Base-by-base conservation (phyloP, 2,113 vertebrate species). In the Noturus placidus region DNA sequence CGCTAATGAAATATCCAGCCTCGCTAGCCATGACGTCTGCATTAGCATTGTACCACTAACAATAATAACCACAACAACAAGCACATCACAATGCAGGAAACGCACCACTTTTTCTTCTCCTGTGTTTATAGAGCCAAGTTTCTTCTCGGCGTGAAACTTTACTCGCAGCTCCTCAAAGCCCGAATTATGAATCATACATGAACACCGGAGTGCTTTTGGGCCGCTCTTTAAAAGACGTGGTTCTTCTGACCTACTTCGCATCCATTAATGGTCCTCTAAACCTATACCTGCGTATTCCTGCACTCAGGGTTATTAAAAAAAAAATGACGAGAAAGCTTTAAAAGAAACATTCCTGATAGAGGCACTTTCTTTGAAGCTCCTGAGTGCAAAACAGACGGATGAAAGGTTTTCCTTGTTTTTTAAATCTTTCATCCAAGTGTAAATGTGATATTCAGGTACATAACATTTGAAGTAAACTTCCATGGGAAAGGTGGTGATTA, bases 121-220 rank as follows among this genome's bases (percentile, higher is more conserved):
- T n/a, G 25, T n/a, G 13, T 38, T 61, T 61, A 80, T 54, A 20
- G 14, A 83, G 65, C 67, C 19, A 22, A 76, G 50, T 83, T 86
- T 56, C 19, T 4, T 35, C 50, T 69, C 61, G 42, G 81, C 30
- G 27, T 4, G 1, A 70, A 85, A 22, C 52, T 65, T 87, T 56
- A 22, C 76, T 56, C 63, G 38, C 54, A 61, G 33, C n/a, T 81
- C 52, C 38, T 63, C 74, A 33, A 22, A 22, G 27, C 63, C 25
- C 87, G 86, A 88, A 88, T 88, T 89, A 89, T 91, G 82, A 88
- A 91, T 88, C 42, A 83, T 38, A 72, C 50, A 15, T 83, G 86
- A 88, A 87, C 82, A 83, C 76, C 76, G 33, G 50, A 35, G 65
- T 77, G 79, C 70, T 82, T 85, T 42, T 54, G n/a, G 35, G 38